Conservation (phyloP, 2,888 invertebrate species). For the Sesia bembeciformis region DNA sequence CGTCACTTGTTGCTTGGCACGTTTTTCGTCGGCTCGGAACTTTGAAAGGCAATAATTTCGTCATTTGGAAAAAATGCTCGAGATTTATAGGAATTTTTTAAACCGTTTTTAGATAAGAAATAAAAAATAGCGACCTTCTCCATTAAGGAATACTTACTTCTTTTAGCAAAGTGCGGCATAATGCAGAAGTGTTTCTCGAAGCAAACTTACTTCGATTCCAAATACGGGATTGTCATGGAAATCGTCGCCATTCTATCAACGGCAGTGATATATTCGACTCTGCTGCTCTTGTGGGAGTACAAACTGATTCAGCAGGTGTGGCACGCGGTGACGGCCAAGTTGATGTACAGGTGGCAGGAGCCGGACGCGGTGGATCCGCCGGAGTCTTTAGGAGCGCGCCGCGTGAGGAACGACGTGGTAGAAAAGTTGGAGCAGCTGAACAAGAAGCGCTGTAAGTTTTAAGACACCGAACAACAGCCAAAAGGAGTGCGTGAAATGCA, state of each 20-base stretch:
- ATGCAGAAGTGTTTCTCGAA: conserved; percentile 44
- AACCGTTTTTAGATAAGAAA: too few relatives aligned
- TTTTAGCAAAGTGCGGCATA: conserved; percentile 49
- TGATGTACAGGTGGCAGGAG: conserved; percentile 17
- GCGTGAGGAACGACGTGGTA: conserved; percentile 26
- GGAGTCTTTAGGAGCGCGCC: conserved; percentile 6
- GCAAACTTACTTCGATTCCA: conserved; percentile 28
- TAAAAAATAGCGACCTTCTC: too few relatives aligned
- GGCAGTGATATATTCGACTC: conserved; percentile 21
- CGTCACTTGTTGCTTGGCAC: too few relatives aligned
- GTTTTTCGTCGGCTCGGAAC: too few relatives aligned
- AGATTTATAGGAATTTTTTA: too few relatives aligned
- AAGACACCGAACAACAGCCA: not conserved
- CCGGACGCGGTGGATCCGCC: conserved; percentile 30
- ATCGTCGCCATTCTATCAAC: conserved; percentile 28
- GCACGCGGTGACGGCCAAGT: conserved; percentile 5
- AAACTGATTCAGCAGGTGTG: conserved; percentile 19
- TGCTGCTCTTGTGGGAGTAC: conserved; percentile 47
- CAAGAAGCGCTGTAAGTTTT: conserved; percentile 17
- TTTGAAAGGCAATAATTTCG: too few relatives aligned
- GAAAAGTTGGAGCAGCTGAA: conserved; percentile 23
- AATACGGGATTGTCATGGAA: conserved; percentile 32
- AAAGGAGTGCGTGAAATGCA: not conserved
- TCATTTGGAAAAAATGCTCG: too few relatives aligned
- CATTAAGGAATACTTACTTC: conserved; percentile 1